phyloP scores from a whole-genome alignment of 2,113 vertebrate species.

The Mus pahari region DNA sequence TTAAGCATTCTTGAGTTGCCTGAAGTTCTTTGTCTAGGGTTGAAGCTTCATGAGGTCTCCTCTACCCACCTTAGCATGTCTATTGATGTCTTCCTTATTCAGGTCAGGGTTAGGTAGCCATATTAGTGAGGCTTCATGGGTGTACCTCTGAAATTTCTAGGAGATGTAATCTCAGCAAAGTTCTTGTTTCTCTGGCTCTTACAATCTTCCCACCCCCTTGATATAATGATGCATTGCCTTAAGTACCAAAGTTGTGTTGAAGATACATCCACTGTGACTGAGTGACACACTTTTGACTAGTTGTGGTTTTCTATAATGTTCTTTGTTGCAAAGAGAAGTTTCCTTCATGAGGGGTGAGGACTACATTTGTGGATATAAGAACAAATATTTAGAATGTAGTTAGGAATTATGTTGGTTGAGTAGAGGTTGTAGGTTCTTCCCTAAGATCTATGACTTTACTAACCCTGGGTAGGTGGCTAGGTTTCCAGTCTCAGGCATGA shows the following conservation, averaged over 20 bases:
- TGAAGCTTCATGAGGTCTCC: not conserved
- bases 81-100: not conserved
- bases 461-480: not conserved
- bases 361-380: not conserved
- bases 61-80: not conserved
- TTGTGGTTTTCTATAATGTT: not conserved
- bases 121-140: not conserved
- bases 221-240: not conserved
- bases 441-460: not conserved
- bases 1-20: not conserved
- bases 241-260: not conserved
- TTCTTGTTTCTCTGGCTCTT: not conserved
- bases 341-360: not conserved
- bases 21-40: not conserved
- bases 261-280: not conserved
- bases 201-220: not conserved
- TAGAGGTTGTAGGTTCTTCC: not conserved
- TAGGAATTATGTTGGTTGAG: not conserved
- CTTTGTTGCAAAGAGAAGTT: not conserved
- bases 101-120: not conserved
- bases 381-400: not conserved
- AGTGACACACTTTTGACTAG: not conserved
- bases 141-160: not conserved
- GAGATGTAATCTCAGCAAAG: not conserved
- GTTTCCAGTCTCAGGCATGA: not conserved